Conservation (phyloP, 2,797 vertebrate genomes). For the Phylloscopus collybita region DNA sequence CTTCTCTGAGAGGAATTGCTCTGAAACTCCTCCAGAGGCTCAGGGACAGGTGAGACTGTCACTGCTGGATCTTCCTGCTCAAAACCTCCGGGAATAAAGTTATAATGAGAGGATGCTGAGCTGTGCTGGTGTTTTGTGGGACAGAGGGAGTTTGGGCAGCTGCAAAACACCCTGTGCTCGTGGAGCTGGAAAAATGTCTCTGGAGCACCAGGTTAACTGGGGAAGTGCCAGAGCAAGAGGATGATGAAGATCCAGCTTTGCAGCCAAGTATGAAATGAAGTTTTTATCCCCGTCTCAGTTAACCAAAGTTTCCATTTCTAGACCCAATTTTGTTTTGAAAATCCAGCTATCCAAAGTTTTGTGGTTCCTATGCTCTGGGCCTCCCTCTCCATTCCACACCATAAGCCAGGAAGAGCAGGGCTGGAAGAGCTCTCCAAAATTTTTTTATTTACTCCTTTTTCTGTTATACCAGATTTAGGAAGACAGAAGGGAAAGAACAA, state of each 20-base stretch:
- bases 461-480: neutral
- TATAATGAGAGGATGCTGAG: neutral
- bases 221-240: neutral
- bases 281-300: neutral
- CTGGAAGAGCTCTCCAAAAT: neutral
- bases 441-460: conserved; percentile 11
- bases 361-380: neutral
- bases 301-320: conserved; percentile 30
- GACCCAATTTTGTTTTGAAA: neutral
- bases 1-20: neutral
- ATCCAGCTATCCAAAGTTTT: neutral
- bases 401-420: neutral
- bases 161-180: fast-evolving
- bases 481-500: neutral
- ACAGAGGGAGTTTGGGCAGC: neutral
- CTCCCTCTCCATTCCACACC: neutral
- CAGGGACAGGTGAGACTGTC: neutral
- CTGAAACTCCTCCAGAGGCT: neutral
- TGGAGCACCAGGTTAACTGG: neutral
- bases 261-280: neutral
- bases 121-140: neutral
- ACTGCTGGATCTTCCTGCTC: neutral
- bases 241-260: neutral
- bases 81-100: neutral
- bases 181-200: neutral